Conservation (phyloP, 2,113 vertebrate species). For the Brachyhypopomus gauderio region DNA sequence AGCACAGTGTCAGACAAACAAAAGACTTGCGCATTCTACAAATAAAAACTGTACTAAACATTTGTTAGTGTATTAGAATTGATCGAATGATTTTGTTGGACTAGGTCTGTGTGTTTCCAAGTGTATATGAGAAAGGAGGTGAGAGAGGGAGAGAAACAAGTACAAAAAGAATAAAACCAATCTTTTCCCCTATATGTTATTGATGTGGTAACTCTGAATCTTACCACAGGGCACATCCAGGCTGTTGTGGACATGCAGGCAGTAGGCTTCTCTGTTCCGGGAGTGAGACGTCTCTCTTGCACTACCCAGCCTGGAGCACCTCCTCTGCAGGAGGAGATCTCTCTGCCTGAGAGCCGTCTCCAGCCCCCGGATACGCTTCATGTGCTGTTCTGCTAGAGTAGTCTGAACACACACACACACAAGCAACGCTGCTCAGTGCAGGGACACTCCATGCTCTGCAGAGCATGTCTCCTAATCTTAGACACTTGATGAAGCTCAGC, state of each 20-base stretch:
- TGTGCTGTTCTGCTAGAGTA: conserved; percentile 84
- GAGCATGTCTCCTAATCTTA: too few species aligned
- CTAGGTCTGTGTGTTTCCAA: too few species aligned
- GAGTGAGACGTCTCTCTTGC: conserved; percentile 11
- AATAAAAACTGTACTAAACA: neutral
- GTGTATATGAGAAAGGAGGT: too few species aligned
- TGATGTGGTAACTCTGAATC: conserved; percentile 18
- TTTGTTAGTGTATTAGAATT: too few species aligned
- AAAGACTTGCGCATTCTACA: too few species aligned
- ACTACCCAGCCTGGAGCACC: conserved; percentile 66
- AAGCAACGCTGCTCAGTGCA: neutral
- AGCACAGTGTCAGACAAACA: too few species aligned
- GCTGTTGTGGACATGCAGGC: conserved; percentile 75
- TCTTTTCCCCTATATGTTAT: neutral
- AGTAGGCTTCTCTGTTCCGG: conserved; percentile 72
- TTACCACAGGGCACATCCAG: conserved; percentile 78
- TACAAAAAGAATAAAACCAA: too few species aligned
- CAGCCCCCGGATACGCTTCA: conserved; percentile 80
- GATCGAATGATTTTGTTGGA: too few species aligned
- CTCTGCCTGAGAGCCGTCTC: conserved; percentile 82
- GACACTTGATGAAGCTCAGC: too few species aligned
- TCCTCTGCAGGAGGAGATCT: conserved; percentile 75
- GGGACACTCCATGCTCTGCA: neutral
- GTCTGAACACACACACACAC: conserved; percentile 68
- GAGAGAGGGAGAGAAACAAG: too few species aligned